Evolutionary conservation across 1,140 invertebrate genomes (phyloP).

Genomic region (Mycetomoellerius zeteki): DNA sequence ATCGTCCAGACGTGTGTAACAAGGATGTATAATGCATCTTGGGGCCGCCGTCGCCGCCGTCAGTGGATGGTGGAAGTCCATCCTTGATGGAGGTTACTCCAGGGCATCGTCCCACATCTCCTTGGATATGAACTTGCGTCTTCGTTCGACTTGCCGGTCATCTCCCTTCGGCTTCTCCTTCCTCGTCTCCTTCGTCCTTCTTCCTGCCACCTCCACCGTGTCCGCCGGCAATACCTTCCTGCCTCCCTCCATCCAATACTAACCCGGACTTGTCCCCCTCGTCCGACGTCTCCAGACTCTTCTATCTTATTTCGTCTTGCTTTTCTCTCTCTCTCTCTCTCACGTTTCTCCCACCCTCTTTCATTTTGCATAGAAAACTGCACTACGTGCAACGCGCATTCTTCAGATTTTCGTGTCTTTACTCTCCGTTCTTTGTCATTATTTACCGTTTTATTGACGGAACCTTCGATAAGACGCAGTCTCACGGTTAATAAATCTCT

Average conservation of each 20-base stretch:
- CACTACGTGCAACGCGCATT: neutral
- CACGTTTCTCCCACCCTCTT: constrained; percentile 20
- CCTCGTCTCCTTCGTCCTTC: constrained; percentile 77
- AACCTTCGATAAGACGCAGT: neutral
- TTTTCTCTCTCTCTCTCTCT: constrained; percentile 35
- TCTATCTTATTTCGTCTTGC: constrained; percentile 46
- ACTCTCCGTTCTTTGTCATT: neutral
- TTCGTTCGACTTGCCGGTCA: constrained; percentile 80
- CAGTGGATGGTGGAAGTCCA: constrained; percentile 82
- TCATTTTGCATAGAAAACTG: constrained; percentile 5
- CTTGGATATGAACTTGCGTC: constrained; percentile 84
- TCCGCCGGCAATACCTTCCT: constrained; percentile 52
- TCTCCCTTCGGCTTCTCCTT: constrained; percentile 73
- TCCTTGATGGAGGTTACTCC: constrained; percentile 87
- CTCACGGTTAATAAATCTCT: constrained; percentile 29
- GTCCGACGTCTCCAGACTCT: constrained; percentile 44
- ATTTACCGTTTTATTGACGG: neutral
- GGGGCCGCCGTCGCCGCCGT: constrained; percentile 49
- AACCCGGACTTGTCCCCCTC: constrained; percentile 23
- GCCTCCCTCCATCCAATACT: constrained; percentile 35
- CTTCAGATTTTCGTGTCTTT: constrained; percentile 22
- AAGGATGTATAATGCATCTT: constrained; percentile 68
- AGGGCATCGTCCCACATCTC: constrained; percentile 86
- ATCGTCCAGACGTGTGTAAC: constrained; percentile 66
- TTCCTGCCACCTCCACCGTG: constrained; percentile 66